Percentiles rank a stretch among this genome's conserved stretches.
Conservation (phyloP, 2,888 invertebrate genomes). For the Pyralis farinalis region DNA sequence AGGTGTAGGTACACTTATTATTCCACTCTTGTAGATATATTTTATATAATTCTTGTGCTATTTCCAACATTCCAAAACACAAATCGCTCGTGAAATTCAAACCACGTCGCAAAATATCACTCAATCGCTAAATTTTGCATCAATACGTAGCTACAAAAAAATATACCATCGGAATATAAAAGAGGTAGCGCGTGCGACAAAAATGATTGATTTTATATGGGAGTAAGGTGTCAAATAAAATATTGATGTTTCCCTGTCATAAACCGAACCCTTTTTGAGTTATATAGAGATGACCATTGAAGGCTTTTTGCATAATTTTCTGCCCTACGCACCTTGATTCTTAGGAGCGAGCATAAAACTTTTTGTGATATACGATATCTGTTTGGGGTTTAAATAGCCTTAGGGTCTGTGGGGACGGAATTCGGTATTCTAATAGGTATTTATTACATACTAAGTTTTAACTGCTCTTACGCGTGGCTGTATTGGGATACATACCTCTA, state of each 20-base stretch:
- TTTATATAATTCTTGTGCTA: too few relatives aligned
- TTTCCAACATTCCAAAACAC: too few relatives aligned
- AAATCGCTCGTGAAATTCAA: background rate
- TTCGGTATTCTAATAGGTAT: background rate
- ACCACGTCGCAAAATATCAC: conserved; percentile 4
- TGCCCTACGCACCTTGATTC: conserved; percentile 62
- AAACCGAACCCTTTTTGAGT: conserved; percentile 4
- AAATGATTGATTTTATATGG: conserved; percentile 56
- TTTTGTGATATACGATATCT: conserved; percentile 11
- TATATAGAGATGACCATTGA: conserved; percentile 43
- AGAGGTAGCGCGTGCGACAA: conserved; percentile 8
- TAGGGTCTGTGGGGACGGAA: background rate
- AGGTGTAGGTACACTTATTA: too few relatives aligned
- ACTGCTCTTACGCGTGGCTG: too few relatives aligned
- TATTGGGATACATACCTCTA: too few relatives aligned
- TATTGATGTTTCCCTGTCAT: conserved; percentile 35
- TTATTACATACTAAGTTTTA: background rate
- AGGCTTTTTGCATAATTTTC: conserved; percentile 69
- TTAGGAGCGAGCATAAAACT: conserved; percentile 26
- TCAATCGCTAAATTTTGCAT: conserved; percentile 8
- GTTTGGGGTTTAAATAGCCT: conserved; percentile 1
- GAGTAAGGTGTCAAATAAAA: conserved; percentile 46
- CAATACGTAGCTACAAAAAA: background rate
- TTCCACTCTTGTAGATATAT: too few relatives aligned
- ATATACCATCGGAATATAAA: conserved; percentile 9